Evolutionary conservation across 2,797 vertebrate species (phyloP), one percentile per base, ranked within the genome.

Genomic region (Mormyrops boulengeri): DNA sequence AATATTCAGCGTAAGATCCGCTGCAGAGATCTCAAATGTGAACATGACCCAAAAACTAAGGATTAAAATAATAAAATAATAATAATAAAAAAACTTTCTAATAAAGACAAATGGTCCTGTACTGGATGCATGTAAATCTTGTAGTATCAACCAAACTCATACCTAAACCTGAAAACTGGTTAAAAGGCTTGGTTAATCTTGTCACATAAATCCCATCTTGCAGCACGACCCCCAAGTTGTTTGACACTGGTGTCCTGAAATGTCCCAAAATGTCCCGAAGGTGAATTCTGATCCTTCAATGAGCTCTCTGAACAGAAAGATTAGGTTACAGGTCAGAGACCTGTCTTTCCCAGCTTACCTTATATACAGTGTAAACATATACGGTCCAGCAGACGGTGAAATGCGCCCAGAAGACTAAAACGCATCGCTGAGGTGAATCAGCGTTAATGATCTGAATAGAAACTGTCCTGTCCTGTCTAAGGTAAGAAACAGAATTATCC

Each of bases 141-240:
- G 12, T 53, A 41, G 30, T 30, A 38, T 38, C 53, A 38, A 38
- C 50, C 17, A 49, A 66, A 66, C 41, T 62, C 49, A 8, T 52
- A 26, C 12, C 4, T 4, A 30, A 88, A 50, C 38, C 11, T 52
- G 82, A 50, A 30, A 53, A 47, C 6, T 86, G 47, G n/a, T 12
- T 22, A 49, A 19, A 50, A 73, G 60, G 92, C 93, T 90, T 92
- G 92, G 94, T 92, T 89, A 87, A 85, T 88, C 91, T 92, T 92
- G 91, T 94, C 92, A 90, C 89, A 93, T 91, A 91, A 80, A 90
- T 93, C 92, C 92, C 93, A 93, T 94, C 94, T 93, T 92, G 55
- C 92, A 92, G 82, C 53, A 53, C 62, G 91, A 91, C 91, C 94
- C 93, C n/a, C 69, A 88, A 88, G 90, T 85, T 82, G 85, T 91